phyloP scores from a whole-genome alignment of 2,797 vertebrate genomes.

The Poecilia velifera region DNA sequence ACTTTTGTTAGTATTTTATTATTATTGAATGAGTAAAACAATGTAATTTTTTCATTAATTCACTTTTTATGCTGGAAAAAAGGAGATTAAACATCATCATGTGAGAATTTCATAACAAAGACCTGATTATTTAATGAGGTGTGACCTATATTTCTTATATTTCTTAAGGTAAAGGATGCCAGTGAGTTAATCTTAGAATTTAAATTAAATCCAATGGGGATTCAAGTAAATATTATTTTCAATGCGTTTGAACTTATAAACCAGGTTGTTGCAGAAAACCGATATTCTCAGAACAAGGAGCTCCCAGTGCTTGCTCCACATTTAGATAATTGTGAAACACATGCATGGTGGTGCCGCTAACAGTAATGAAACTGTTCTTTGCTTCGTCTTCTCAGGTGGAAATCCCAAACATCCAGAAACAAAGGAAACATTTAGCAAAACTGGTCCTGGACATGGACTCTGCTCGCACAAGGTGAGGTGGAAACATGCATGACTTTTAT shows the following conservation, averaged over 20 bases:
- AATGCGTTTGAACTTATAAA: background rate
- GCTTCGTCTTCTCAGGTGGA: constrained; percentile 84
- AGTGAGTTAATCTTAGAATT: background rate
- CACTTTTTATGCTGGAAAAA: background rate
- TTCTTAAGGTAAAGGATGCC: background rate
- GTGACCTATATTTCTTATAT: background rate
- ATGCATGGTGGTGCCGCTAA: background rate
- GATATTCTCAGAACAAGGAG: background rate
- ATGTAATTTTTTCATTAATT: background rate
- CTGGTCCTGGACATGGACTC: constrained; percentile 98
- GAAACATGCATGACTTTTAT: constrained; percentile 1
- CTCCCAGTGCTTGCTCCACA: background rate
- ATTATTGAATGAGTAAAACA: background rate
- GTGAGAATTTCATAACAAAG: background rate
- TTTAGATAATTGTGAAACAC: background rate
- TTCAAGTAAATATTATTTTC: background rate
- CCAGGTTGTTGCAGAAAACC: background rate
- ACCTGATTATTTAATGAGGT: background rate
- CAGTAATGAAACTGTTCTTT: constrained; percentile 27
- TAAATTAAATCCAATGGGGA: background rate
- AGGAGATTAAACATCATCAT: background rate
- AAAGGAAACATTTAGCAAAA: constrained; percentile 96
- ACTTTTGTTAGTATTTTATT: background rate
- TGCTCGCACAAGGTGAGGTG: constrained; percentile 88
- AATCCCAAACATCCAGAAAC: constrained; percentile 98